A percentile compares a stretch with the other conserved stretches of the same genome.
Evolutionary conservation across 2,113 vertebrate species (phyloP).

Genomic region (Clarias batrachus): DNA sequence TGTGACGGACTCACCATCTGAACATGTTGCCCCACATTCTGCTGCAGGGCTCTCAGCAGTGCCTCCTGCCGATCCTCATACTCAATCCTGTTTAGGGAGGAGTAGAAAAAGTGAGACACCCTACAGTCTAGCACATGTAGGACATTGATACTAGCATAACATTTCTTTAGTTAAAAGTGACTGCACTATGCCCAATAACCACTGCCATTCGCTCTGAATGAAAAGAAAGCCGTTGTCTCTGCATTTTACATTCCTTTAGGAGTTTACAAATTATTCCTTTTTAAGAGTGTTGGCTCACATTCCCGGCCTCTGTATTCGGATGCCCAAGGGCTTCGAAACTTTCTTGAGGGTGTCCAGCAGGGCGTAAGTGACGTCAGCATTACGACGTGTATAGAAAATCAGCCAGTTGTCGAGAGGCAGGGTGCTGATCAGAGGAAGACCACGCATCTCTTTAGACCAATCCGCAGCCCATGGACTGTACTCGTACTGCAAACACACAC

Average conservation of each 20-base stretch:
- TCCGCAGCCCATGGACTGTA: slow-evolving; percentile 82
- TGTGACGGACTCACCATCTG: slow-evolving; percentile 80
- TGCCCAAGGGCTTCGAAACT: slow-evolving; percentile 81
- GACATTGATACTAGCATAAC: not conserved
- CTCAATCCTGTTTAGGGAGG: slow-evolving; percentile 76
- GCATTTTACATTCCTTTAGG: not conserved
- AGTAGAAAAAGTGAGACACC: not conserved
- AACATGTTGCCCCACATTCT: slow-evolving; percentile 74
- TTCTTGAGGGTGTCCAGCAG: slow-evolving; percentile 81
- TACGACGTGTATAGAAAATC: slow-evolving; percentile 77
- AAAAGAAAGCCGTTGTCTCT: not conserved
- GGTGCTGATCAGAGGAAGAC: slow-evolving; percentile 71
- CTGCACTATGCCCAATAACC: not conserved
- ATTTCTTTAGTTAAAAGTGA: not conserved
- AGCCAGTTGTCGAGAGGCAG: slow-evolving; percentile 83
- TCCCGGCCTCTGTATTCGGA: slow-evolving; percentile 72
- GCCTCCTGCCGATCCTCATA: slow-evolving; percentile 86
- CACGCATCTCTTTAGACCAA: slow-evolving; percentile 87
- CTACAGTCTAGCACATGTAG: not conserved
- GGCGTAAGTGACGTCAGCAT: slow-evolving; percentile 71
- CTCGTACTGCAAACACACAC: slow-evolving; percentile 73
- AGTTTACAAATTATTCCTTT: not conserved
- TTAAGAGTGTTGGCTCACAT: slow-evolving; percentile 73
- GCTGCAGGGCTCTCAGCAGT: slow-evolving; percentile 81
- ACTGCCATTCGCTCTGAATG: not conserved